Evolutionary conservation across 2,888 invertebrate species (phyloP), one percentile per base, ranked within the genome.

Genomic region (Lysandra bellargus): DNA sequence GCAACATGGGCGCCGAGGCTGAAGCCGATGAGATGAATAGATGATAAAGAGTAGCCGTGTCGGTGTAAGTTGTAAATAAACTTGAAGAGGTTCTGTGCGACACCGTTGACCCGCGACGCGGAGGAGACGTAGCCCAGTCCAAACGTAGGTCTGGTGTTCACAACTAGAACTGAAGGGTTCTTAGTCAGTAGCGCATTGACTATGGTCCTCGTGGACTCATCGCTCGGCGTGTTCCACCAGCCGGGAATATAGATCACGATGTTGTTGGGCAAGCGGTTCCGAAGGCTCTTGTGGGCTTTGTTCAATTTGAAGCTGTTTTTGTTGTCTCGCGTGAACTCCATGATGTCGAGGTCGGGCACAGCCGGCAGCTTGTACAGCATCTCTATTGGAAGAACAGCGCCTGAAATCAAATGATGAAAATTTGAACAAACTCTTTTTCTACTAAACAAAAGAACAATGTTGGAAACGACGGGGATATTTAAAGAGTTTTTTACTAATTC

Each of bases 1-100:
- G 95, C 96, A 0, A 95, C 96, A 85, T 96, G 96, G 0, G 96
- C 96, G 2, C 96, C 96, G 23, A 96, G 87, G 81, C 96, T 96
- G 89, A 96, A 96, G 6, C 96, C 96, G 79, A 96, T 93, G 33
- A 96, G 84, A 84, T 96, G 96, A 37, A 95, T 90, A 14, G 93
- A 91, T 0, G 93, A 87, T 0, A 95, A 84, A 0, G 92, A 89
- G 14, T 92, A 88, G 1, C 95, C 91, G 23, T 84, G 83, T 2
- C 83, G 82, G 80, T 86, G 82, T 0, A 92, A 80, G 9, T 86
- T 88, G 78, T 85, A 86, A 12, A 92, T 84, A 79, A 92, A 88
- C 33, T 81, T 83, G 82, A 85, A 90, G 3, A 92, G 83, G 1
- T 87, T 86, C 23, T 88, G 85, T 0, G 91, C 88, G 2, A 92